A percentile compares a stretch with the other conserved stretches of the same genome.
phyloP scores from a whole-genome alignment of 2,888 invertebrate species.

The Patella depressa region DNA sequence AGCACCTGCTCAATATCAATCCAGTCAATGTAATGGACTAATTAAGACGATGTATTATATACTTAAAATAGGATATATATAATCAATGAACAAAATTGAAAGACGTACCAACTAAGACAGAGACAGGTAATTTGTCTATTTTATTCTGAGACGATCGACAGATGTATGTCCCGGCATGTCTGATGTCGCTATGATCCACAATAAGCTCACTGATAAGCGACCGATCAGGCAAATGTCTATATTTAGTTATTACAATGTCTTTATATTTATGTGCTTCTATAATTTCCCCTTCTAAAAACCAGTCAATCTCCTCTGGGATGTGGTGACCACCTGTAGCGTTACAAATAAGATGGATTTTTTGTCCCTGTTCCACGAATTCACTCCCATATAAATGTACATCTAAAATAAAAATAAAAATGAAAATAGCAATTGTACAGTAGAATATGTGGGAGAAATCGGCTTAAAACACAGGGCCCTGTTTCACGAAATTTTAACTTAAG shows the following conservation, averaged over 20 bases:
- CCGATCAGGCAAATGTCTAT: not conserved
- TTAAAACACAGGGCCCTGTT: too few relatives aligned
- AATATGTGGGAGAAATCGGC: too few relatives aligned
- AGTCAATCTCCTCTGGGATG: not conserved
- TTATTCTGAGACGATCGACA: conserved; percentile 4
- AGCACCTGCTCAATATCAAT: not conserved
- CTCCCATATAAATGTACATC: not conserved
- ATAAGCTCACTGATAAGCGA: not conserved
- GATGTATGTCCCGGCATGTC: not conserved
- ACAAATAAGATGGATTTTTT: not conserved
- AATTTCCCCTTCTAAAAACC: not conserved
- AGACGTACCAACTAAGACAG: not conserved
- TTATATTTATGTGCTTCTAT: conserved; percentile 8
- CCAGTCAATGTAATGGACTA: too few relatives aligned
- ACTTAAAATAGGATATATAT: too few relatives aligned
- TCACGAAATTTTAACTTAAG: too few relatives aligned
- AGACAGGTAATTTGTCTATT: not conserved
- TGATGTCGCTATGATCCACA: conserved; percentile 7
- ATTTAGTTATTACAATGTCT: conserved; percentile 1
- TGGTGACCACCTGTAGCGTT: not conserved
- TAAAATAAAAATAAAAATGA: not conserved
- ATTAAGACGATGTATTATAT: too few relatives aligned
- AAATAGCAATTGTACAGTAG: too few relatives aligned
- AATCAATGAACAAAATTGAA: not conserved
- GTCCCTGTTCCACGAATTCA: not conserved